Evolutionary conservation across 2,797 vertebrate genomes (phyloP).

Genomic region (Psittacula derbiana): DNA sequence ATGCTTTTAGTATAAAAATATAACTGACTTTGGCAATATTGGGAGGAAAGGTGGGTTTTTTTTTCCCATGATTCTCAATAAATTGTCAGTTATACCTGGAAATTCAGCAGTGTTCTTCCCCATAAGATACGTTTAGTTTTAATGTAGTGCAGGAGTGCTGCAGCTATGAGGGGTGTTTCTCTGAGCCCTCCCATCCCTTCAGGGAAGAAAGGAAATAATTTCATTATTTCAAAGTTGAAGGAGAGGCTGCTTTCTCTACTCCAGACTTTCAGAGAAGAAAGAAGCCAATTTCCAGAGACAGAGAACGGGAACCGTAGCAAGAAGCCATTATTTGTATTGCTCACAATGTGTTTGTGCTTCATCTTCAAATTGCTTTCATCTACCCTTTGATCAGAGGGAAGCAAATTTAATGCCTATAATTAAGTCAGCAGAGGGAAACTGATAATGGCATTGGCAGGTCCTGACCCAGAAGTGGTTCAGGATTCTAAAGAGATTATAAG

Average conservation of each 20-base stretch:
- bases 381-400: neutral
- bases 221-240: neutral
- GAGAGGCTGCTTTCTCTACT: neutral
- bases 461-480: neutral
- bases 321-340: neutral
- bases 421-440: neutral
- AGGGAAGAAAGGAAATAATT: neutral
- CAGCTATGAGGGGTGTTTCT: neutral
- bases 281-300: neutral
- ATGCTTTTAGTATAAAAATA: neutral
- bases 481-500: neutral
- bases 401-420: neutral
- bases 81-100: neutral
- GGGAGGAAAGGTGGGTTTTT: neutral
- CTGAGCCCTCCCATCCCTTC: neutral
- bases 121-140: neutral
- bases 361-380: neutral
- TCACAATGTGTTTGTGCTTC: neutral
- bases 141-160: neutral
- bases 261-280: neutral
- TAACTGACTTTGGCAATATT: neutral
- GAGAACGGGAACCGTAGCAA: neutral
- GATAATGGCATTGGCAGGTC: neutral
- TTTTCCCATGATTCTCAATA: neutral
- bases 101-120: neutral